Evolutionary conservation across 1,140 invertebrate species (phyloP).

Genomic region (Drosophila sulfurigaster): DNA sequence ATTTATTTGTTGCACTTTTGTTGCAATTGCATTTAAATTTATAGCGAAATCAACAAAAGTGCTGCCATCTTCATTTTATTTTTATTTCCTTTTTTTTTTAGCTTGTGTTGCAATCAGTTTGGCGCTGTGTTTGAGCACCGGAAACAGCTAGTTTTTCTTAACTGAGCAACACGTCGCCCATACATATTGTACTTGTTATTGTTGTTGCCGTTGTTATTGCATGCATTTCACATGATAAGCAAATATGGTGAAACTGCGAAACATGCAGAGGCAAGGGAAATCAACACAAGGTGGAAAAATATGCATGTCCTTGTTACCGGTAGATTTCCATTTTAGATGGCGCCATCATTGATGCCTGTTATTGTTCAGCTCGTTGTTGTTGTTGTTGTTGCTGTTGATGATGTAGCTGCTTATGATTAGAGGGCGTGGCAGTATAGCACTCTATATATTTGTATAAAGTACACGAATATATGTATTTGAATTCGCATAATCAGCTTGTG

Average conservation of each 20-base stretch:
- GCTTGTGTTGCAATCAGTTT: slow-evolving; percentile 61
- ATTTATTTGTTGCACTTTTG: slow-evolving; percentile 57
- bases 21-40: slow-evolving; percentile 72
- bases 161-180: slow-evolving; percentile 69
- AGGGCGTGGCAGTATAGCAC: slow-evolving; percentile 47
- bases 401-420: slow-evolving; percentile 54
- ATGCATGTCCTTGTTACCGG: slow-evolving; percentile 77
- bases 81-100: slow-evolving; percentile 17
- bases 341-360: slow-evolving; percentile 25
- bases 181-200: slow-evolving; percentile 36
- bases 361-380: slow-evolving; percentile 48
- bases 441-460: neutral
- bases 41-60: slow-evolving; percentile 56
- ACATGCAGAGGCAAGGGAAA: slow-evolving; percentile 52
- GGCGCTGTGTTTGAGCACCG: slow-evolving; percentile 72
- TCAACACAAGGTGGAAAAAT: slow-evolving; percentile 75
- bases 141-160: slow-evolving; percentile 79
- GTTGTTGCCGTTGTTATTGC: slow-evolving; percentile 45
- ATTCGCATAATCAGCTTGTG: slow-evolving; percentile 17
- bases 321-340: slow-evolving; percentile 80
- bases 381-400: slow-evolving; percentile 43
- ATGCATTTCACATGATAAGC: slow-evolving; percentile 76
- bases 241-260: slow-evolving; percentile 49
- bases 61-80: slow-evolving; percentile 21
- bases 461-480: slow-evolving; percentile 10